Base-by-base conservation (phyloP, 2,113 vertebrate genomes). In the Tilapia sparmanii region DNA sequence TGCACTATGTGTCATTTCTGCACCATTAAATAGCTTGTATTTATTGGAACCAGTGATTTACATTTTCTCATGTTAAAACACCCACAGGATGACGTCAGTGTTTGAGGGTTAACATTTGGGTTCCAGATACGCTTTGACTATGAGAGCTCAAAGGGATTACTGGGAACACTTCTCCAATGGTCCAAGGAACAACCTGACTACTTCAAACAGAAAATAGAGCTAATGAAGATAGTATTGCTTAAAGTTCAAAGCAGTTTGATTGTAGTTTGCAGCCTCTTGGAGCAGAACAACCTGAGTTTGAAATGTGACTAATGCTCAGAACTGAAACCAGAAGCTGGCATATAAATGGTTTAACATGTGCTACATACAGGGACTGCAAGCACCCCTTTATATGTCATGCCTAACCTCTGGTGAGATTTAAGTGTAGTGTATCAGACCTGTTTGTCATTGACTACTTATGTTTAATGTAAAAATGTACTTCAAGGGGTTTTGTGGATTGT, bases 381-480 rank as follows among this genome's bases (percentile, higher is more conserved):
- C 68, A 71, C 10, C 54, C 24, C 45, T 5, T 61, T 81, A 85
- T 73, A 22, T 71, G 38, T 22, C 54, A 40, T 15, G 40, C 19
- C 47, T 40, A 31, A 82, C 50, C 81, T 66, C 55, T 85, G 87
- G 91, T 89, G 85, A 85, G 89, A 91, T 91, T 94, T 83, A 84
- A 89, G 90, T 19, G 7, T 15, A 15, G 42, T 53, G 52, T 6
- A 71, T 84, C 68, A 50, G 80, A 90, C 85, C 47, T 88, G 89
- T 87, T 94, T 92, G 90, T 90, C 89, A 83, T 83, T 31, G 47
- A 57, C 80, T 91, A 90, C 79, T 91, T 85, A 87, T 92, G 87
- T 82, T 40, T n/a, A 29, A 84, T 90, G 73, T 90, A 87, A 79
- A 90, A 89, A 89, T 87, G 80, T 80, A 83, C 54, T 90, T 88